Conservation (phyloP, 2,113 vertebrate genomes). For the Pedionomus torquatus region DNA sequence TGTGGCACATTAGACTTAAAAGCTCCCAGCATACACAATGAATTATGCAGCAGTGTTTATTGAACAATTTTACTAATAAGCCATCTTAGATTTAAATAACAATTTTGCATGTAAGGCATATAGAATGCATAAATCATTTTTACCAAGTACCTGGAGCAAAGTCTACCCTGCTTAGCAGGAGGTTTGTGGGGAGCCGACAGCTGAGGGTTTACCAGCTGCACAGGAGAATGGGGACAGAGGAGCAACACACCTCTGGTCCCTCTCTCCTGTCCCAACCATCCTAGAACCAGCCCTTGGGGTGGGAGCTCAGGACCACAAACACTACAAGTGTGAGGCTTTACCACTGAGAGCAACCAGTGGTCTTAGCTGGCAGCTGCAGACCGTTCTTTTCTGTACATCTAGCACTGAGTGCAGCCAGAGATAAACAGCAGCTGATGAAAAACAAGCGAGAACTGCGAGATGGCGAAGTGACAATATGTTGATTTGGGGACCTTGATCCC, state of each 20-base stretch:
- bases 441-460: background rate
- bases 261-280: background rate
- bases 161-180: background rate
- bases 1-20: slow-evolving; percentile 26
- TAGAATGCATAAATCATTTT: background rate
- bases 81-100: slow-evolving; percentile 27
- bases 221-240: background rate
- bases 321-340: background rate
- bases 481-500: background rate
- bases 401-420: background rate
- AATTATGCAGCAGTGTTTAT: slow-evolving; percentile 35
- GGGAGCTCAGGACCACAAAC: background rate
- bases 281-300: background rate
- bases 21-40: background rate
- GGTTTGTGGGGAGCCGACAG: background rate
- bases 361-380: background rate
- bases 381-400: background rate
- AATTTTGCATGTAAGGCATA: background rate
- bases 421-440: background rate
- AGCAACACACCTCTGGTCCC: background rate
- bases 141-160: background rate
- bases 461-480: background rate
- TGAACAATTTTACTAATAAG: slow-evolving; percentile 32
- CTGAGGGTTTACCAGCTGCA: background rate
- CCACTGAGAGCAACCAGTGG: background rate